Evolutionary conservation across 2,888 invertebrate species (phyloP).

Genomic region (Euphydryas editha): DNA sequence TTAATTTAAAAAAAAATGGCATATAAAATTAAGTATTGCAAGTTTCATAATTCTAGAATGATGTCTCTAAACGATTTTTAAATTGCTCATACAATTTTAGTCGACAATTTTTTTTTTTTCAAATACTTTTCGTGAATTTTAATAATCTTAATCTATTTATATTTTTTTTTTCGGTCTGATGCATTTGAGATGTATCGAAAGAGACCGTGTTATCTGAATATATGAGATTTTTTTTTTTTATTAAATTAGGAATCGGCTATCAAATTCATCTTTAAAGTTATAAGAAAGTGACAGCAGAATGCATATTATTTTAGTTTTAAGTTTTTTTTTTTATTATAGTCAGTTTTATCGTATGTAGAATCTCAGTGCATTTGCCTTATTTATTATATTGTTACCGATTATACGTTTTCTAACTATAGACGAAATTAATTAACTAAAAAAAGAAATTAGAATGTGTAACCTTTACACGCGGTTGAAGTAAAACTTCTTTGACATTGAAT

Average conservation of each 20-base stretch:
- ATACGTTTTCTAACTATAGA: conserved; percentile 42
- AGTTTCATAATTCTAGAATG: not conserved
- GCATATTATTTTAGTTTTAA: conserved; percentile 55
- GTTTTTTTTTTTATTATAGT: conserved; percentile 45
- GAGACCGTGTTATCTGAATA: not conserved
- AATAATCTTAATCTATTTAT: no score
- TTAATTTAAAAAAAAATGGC: no score
- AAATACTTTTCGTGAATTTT: no score
- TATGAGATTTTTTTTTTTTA: not conserved
- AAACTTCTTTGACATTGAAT: no score
- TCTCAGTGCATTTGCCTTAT: conserved; percentile 61
- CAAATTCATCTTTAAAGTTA: not conserved
- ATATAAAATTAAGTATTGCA: not conserved
- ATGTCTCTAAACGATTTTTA: not conserved
- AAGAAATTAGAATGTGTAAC: no score
- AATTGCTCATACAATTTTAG: not conserved
- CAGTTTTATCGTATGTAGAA: conserved; percentile 58
- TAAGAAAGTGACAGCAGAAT: conserved; percentile 54
- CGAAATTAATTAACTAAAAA: not conserved
- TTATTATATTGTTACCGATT: conserved; percentile 41
- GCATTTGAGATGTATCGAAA: not conserved
- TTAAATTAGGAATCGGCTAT: conserved; percentile 1
- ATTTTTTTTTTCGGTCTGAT: no score
- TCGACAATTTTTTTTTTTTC: no score
- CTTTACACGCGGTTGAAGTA: no score